These are phyloP conservation scores for Brenthis hecate DNA, from an alignment of 2,888 invertebrate genomes.

Conservation along the genomic window DNA sequence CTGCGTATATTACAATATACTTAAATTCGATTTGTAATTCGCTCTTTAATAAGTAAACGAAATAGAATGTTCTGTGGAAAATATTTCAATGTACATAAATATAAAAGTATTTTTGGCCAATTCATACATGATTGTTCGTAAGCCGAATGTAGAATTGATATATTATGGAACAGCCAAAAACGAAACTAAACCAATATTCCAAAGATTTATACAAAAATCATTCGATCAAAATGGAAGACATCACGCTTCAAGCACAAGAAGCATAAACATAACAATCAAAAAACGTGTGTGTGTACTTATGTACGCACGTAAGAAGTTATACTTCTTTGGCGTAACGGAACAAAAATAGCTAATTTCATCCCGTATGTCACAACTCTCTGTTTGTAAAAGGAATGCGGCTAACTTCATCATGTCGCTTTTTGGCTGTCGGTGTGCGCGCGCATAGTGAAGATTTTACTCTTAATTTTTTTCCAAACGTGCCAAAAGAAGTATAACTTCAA, in stretches of 20 bases:
- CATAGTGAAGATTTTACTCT: too few species aligned
- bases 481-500: too few species aligned
- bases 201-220: conserved; percentile 55
- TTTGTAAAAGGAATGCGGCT: too few species aligned
- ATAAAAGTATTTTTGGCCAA: conserved; percentile 27
- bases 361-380: too few species aligned
- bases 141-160: neutral
- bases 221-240: conserved; percentile 67
- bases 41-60: conserved; percentile 17
- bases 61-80: conserved; percentile 8
- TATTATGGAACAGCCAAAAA: conserved; percentile 26
- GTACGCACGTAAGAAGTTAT: too few species aligned
- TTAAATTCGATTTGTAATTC: conserved; percentile 29
- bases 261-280: conserved; percentile 42
- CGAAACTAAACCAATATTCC: conserved; percentile 60
- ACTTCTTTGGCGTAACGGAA: too few species aligned
- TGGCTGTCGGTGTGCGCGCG: too few species aligned
- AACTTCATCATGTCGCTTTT: too few species aligned
- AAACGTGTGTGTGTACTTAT: neutral
- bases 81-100: conserved; percentile 15
- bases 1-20: conserved; percentile 4
- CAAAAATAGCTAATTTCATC: too few species aligned
- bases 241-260: conserved; percentile 49
- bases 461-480: too few species aligned
- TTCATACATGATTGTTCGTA: conserved; percentile 14